Base-by-base conservation (phyloP, 1,140 invertebrate species). In the Mizuhopecten yessoensis region DNA sequence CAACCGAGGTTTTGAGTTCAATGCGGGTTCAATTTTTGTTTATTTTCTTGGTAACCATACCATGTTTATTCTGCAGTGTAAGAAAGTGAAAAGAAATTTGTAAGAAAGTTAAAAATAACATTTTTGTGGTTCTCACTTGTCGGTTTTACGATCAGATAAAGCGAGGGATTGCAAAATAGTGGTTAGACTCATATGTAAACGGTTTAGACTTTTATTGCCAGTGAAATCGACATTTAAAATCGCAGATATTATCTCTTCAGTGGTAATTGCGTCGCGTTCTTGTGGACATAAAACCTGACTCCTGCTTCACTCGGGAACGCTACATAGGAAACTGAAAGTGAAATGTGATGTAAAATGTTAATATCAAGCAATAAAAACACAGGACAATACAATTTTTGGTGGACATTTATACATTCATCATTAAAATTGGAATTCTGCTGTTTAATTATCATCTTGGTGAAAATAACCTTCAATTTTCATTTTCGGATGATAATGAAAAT, bases 181-280 rank as follows among this genome's bases (percentile, higher is more conserved):
- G 57, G 57, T 75, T 75, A 75, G 57, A 75, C 57, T 75, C 57
- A 75, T 75, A 75, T n/a, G n/a, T 75, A 75, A 75, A 75, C 57
- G 57, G 57, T 75, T 75, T 29, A 75, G 57, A 75, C 57, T 75
- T 75, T 75, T 75, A 75, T 75, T 17, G 57, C n/a, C 57, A 75
- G n/a, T 75, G 20, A 75, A 75, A 75, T 75, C 57, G 57, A 75
- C 57, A 75, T 75, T 75, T 75, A 75, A 75, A 75, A 75, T 75
- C 57, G 29, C 57, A 29, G 57, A 75, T 75, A 75, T n/a, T 75
- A 75, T 75, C 57, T 75, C 57, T 5, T 75, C 57, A n/a, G 57
- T n/a, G 57, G 57, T 75, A 75, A 75, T 29, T 75, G 57, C 57
- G 57, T 75, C 57, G 57, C 29, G 57, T 75, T 29, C 57, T 29